A percentile compares a stretch with the other conserved stretches of the same genome.
Conservation (phyloP, 2,888 invertebrate species). For the Branchinecta sandiegonensis region DNA sequence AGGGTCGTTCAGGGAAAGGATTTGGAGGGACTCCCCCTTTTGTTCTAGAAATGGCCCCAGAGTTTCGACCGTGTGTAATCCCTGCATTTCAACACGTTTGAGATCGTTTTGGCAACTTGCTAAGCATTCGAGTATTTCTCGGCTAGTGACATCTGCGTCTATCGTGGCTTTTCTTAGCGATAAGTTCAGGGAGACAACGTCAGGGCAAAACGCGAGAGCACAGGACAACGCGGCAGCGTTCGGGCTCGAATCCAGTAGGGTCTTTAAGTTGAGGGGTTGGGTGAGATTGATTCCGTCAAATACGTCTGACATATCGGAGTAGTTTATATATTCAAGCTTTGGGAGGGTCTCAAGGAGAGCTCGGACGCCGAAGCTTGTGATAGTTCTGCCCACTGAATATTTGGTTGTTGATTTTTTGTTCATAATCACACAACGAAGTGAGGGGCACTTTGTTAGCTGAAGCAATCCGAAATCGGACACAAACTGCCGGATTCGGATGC, state of each 20-base stretch:
- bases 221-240: background rate
- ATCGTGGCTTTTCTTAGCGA: background rate
- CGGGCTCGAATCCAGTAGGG: background rate
- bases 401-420: slow-evolving; percentile 22
- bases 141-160: background rate
- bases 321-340: slow-evolving; percentile 9
- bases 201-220: background rate
- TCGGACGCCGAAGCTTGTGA: background rate
- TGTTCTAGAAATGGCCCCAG: background rate
- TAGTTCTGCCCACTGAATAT: background rate
- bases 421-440: slow-evolving; percentile 26
- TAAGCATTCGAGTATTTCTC: background rate
- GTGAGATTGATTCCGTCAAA: background rate
- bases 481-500: slow-evolving; percentile 26
- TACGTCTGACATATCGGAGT: background rate
- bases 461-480: slow-evolving; percentile 27
- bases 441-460: slow-evolving; percentile 26
- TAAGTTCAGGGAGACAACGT: background rate
- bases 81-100: background rate
- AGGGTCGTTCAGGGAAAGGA: slow-evolving; percentile 2
- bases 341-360: background rate
- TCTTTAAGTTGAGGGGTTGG: background rate
- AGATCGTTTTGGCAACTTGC: background rate
- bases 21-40: background rate
- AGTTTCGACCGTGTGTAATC: background rate